These are phyloP conservation scores for Scomber scombrus DNA, from an alignment of 2,113 vertebrate genomes.

Conservation along the genomic window DNA sequence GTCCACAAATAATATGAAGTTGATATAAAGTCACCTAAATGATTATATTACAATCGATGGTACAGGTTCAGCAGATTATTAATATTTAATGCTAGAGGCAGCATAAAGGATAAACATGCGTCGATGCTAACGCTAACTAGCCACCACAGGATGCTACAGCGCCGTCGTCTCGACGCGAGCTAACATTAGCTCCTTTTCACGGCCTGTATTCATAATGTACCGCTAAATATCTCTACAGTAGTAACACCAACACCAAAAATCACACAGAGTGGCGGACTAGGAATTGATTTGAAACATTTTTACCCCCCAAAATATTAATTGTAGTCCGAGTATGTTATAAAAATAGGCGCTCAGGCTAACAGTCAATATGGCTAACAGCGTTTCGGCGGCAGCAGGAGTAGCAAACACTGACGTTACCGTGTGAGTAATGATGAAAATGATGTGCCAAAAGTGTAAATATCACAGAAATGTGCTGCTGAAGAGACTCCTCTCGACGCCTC, in stretches of 20 bases:
- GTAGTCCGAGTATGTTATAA: background rate
- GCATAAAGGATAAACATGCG: constrained; percentile 30
- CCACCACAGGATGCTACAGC: background rate
- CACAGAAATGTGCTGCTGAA: constrained; percentile 1
- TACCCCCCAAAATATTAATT: background rate
- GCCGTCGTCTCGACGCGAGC: background rate
- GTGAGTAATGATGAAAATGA: constrained; percentile 43
- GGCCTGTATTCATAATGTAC: too few relatives aligned
- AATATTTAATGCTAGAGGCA: fast-evolving
- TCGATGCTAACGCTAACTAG: constrained; percentile 61
- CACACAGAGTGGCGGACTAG: fast-evolving
- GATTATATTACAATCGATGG: too few relatives aligned
- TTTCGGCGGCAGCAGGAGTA: constrained; percentile 54
- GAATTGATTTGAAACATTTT: fast-evolving
- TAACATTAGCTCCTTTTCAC: background rate
- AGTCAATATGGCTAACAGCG: constrained; percentile 53
- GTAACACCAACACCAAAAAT: fast-evolving
- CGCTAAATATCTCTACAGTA: fast-evolving
- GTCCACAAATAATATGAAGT: too few relatives aligned
- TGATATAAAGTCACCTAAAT: too few relatives aligned
- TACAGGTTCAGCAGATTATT: too few relatives aligned
- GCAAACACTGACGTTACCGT: constrained; percentile 76
- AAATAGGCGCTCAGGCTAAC: constrained; percentile 24
- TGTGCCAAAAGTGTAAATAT: constrained; percentile 53
- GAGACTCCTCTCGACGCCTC: constrained; percentile 25